These are phyloP conservation scores for Nothocercus julius DNA, from an alignment of 2,113 vertebrate genomes.

Conservation along the genomic window DNA sequence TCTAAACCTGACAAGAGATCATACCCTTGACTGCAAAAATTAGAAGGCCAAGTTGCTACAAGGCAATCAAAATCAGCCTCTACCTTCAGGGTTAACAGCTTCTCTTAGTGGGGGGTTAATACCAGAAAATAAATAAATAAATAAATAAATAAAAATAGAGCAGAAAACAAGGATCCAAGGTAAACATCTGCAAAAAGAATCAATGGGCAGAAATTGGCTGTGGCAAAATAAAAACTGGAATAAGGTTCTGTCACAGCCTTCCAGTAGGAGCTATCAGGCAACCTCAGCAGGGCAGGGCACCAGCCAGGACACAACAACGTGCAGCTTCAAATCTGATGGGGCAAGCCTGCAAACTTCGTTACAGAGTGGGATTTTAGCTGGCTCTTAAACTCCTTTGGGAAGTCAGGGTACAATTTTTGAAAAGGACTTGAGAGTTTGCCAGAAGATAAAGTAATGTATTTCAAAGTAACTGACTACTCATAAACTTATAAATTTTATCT, in stretches of 20 bases:
- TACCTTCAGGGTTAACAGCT: neutral
- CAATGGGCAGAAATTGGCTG: neutral
- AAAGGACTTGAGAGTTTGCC: neutral
- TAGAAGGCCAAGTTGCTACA: neutral
- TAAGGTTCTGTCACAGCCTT: neutral
- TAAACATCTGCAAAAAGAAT: neutral
- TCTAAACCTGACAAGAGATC: neutral
- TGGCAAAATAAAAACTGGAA: neutral
- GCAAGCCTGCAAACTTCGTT: conserved; percentile 15
- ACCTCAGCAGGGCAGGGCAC: neutral
- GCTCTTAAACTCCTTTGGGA: neutral
- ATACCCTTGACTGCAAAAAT: neutral
- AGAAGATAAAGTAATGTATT: neutral
- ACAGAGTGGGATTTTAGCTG: neutral
- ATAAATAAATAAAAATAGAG: neutral
- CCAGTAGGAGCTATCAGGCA: neutral
- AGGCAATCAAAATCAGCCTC: neutral
- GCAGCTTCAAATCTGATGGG: neutral
- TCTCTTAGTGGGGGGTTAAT: neutral
- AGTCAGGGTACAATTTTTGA: neutral
- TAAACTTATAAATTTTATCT: neutral
- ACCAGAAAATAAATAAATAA: neutral
- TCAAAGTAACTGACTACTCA: neutral
- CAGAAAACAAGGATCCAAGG: neutral
- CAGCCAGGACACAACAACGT: neutral